phyloP scores from a whole-genome alignment of 2,797 vertebrate species.

The Sebastes flavidus region DNA sequence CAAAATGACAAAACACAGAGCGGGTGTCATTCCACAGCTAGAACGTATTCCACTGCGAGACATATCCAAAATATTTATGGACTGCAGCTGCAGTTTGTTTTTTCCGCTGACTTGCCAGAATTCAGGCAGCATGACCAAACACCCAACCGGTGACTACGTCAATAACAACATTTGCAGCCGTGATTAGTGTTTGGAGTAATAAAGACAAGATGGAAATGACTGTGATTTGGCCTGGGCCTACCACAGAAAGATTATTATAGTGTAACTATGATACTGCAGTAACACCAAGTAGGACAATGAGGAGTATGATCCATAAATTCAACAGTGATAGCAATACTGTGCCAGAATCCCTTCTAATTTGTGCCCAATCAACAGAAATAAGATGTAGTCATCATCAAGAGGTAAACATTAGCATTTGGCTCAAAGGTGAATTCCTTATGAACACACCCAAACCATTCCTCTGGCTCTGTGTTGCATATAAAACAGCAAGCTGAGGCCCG shows the following conservation, averaged over 20 bases:
- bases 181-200: background rate
- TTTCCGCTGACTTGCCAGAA: conserved; percentile 46
- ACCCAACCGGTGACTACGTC: conserved; percentile 30
- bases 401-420: conserved; percentile 9
- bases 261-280: background rate
- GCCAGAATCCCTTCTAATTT: background rate
- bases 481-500: conserved; percentile 49
- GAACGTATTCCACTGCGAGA: conserved; percentile 40
- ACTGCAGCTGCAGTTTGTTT: conserved; percentile 63
- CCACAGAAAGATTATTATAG: background rate
- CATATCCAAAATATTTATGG: conserved; percentile 61
- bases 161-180: conserved; percentile 2
- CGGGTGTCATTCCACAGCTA: conserved; percentile 39
- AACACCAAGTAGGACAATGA: background rate
- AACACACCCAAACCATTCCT: conserved; percentile 31
- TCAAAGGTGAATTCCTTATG: conserved; percentile 21
- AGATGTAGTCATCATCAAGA: background rate
- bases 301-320: background rate
- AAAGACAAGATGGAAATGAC: background rate
- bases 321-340: background rate
- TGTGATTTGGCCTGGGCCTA: background rate
- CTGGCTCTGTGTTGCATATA: conserved; percentile 43
- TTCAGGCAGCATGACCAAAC: conserved; percentile 40
- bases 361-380: background rate
- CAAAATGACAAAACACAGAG: conserved; percentile 26